phyloP scores from a whole-genome alignment of 1,140 invertebrate genomes.

The Trypoxylus dichotomus region DNA sequence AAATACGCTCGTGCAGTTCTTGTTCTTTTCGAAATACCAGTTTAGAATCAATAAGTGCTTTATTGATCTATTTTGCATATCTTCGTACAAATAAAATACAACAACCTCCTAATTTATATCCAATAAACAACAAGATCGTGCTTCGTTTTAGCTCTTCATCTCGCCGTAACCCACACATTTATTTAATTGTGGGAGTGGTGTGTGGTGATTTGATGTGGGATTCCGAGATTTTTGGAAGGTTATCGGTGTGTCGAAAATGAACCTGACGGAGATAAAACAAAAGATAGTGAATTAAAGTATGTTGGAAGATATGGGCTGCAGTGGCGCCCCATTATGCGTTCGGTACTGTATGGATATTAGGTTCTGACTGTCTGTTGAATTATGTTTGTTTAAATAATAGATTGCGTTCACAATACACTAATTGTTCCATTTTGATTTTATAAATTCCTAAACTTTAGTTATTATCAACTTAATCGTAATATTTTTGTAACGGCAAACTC shows the following conservation, averaged over 20 bases:
- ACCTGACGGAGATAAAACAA: constrained; percentile 12
- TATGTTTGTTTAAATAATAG: too few relatives aligned
- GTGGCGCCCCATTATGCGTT: neutral
- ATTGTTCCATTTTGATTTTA: too few relatives aligned
- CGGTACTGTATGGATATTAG: neutral
- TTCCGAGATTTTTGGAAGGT: constrained; percentile 21
- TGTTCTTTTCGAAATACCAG: neutral
- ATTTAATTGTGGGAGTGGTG: constrained; percentile 6
- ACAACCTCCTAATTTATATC: neutral
- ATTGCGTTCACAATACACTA: too few relatives aligned
- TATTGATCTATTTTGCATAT: constrained; percentile 11
- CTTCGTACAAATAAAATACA: neutral
- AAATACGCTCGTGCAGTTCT: neutral
- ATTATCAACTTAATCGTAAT: too few relatives aligned
- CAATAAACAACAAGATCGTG: neutral
- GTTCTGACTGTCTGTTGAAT: too few relatives aligned
- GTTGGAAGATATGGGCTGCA: neutral
- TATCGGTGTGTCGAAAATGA: constrained; percentile 7
- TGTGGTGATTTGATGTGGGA: neutral
- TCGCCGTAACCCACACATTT: constrained; percentile 18
- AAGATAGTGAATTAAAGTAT: constrained; percentile 5
- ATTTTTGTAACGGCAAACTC: too few relatives aligned
- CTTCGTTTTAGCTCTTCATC: neutral
- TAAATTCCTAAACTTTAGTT: too few relatives aligned
- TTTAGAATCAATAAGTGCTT: constrained; percentile 2